Base-by-base conservation (phyloP, 2,113 vertebrate species). In the Prietella phreatophila region DNA sequence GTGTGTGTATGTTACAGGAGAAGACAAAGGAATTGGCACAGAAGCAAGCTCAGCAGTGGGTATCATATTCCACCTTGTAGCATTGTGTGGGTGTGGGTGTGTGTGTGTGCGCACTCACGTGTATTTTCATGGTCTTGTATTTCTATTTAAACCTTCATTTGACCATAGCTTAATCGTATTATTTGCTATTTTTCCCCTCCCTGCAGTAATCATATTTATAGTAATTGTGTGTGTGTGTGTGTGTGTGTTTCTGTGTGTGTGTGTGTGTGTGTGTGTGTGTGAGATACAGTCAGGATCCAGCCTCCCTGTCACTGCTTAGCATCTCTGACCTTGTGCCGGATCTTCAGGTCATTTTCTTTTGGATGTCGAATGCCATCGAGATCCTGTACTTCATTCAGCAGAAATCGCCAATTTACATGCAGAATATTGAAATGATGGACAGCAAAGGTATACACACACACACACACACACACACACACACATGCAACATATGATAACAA, bases 1-100 rank as follows among this genome's bases (percentile, higher is more conserved):
- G 47, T 50, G 91, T 85, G 78, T 89, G 91, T 83, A 84, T 69
- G 80, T 92, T 93, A 33, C 93, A 99, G 98, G 98, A 98, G 93
- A 98, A 96, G 94, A 98, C 97, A 19, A 97, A 97, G 93, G 97
- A 99, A 75, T 94, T 99, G 89, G 98, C 98, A 0, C 97, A 98
- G 94, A 99, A 99, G 93, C 98, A 99, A 94, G 96, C 97, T 89
- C 97, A 96, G 93, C 97, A 99, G 98, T 99, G 94, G 97, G 97
- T 98, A 93, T 91, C 82, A 55, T 71, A 92, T 95, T 94, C 81
- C 90, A 86, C 84, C 91, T 92, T 91, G 50, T 82, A 83, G 85
- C 75, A 75, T 6, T 83, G 47, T 47, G 6, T 47, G 42, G 5
- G 42, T 47, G 53, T 87, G 81, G 63, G 60, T 87, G 55, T 85